These are phyloP conservation scores for Pipa parva DNA, from an alignment of 2,113 vertebrate species.

Conservation along the genomic window DNA sequence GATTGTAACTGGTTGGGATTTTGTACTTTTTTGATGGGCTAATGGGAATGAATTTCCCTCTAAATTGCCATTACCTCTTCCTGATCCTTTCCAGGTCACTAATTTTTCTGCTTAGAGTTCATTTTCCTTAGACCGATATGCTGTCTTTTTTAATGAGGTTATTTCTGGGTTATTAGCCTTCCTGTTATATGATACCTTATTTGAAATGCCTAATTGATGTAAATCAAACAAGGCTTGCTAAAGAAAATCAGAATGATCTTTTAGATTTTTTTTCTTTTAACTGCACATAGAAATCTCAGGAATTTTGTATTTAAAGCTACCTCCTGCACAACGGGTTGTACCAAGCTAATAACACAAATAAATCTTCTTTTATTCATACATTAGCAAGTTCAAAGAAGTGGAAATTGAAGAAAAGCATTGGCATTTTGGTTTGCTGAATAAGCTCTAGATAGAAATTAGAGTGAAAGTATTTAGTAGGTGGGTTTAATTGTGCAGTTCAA, in stretches of 20 bases:
- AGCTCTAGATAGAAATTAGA: constrained; percentile 83
- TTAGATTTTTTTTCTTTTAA: constrained; percentile 51
- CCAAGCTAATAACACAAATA: constrained; percentile 69
- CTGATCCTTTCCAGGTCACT: constrained; percentile 97
- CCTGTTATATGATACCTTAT: constrained; percentile 92
- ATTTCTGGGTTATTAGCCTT: constrained; percentile 99
- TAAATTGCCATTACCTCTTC: constrained; percentile 84
- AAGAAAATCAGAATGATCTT: constrained; percentile 77
- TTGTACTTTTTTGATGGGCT: constrained; percentile 63
- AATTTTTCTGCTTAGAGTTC: constrained; percentile 98
- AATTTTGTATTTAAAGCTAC: constrained; percentile 56
- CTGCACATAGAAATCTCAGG: constrained; percentile 49
- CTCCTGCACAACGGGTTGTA: constrained; percentile 56
- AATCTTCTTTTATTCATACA: constrained; percentile 79
- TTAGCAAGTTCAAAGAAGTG: constrained; percentile 81
- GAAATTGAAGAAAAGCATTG: constrained; percentile 77
- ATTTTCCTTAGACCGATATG: constrained; percentile 93
- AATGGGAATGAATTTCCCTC: constrained; percentile 74
- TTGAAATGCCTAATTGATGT: constrained; percentile 90
- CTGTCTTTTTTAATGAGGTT: constrained; percentile 99
- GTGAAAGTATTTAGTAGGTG: constrained; percentile 68
- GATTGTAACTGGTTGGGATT: constrained; percentile 57
- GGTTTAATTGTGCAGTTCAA: constrained; percentile 68
- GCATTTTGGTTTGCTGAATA: constrained; percentile 98
- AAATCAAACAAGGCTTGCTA: constrained; percentile 89